A percentile compares a stretch with the other conserved stretches of the same genome.
Conservation (phyloP, 2,113 vertebrate species). For the Silurus meridionalis region DNA sequence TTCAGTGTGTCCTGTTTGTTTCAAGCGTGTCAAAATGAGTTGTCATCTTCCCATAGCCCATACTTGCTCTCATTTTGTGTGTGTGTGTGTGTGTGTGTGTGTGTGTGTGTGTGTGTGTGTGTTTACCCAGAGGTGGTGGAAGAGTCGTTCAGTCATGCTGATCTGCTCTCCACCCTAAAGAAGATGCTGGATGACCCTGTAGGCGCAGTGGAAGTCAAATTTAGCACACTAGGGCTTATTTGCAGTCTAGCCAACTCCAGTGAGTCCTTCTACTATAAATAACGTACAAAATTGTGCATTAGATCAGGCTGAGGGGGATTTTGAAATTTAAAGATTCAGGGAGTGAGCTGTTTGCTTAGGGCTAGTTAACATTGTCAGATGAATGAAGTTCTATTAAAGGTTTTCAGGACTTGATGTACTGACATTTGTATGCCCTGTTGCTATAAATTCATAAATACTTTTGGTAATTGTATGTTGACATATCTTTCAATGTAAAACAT, state of each 20-base stretch:
- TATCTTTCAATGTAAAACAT: neutral
- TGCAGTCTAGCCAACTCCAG: slow-evolving; percentile 82
- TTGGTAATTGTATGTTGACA: neutral
- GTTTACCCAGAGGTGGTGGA: slow-evolving; percentile 74
- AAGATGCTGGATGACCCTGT: slow-evolving; percentile 78
- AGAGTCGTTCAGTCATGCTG: slow-evolving; percentile 71
- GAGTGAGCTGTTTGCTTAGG: neutral
- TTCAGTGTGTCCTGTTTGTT: neutral
- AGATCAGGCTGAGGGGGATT: neutral
- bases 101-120: slow-evolving; percentile 38
- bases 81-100: neutral
- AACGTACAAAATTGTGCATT: neutral
- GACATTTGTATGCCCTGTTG: neutral
- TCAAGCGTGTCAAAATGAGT: neutral
- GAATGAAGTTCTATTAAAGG: neutral
- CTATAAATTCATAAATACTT: neutral
- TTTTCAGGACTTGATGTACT: neutral
- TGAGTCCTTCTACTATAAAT: slow-evolving; percentile 55
- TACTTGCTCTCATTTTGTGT: neutral
- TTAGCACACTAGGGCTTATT: slow-evolving; percentile 79
- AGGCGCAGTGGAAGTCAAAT: slow-evolving; percentile 83
- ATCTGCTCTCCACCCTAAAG: slow-evolving; percentile 76
- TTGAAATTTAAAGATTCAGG: neutral
- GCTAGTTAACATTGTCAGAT: neutral
- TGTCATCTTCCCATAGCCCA: neutral